These are phyloP conservation scores for Eurystomus glaucurus DNA, from an alignment of 2,797 vertebrate species.

Conservation along the genomic window DNA sequence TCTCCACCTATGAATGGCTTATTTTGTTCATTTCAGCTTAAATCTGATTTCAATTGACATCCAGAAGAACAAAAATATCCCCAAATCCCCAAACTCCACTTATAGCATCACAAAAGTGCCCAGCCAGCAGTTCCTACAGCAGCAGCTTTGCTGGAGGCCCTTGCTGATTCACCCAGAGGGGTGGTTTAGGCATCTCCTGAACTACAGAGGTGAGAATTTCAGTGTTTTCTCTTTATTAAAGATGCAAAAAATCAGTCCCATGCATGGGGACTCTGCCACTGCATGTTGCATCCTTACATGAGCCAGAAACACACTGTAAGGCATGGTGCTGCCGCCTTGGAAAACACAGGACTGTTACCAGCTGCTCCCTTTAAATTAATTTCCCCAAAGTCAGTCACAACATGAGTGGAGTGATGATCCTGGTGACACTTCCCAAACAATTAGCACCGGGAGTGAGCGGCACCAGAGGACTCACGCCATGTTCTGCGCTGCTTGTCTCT, in stretches of 20 bases:
- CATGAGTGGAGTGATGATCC: not conserved
- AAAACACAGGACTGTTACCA: constrained; percentile 41
- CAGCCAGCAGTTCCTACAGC: constrained; percentile 12
- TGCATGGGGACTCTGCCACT: not conserved
- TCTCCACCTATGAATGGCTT: not conserved
- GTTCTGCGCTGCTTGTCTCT: not conserved
- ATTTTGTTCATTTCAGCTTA: constrained; percentile 19
- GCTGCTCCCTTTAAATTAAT: constrained; percentile 66
- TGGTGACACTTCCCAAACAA: constrained; percentile 48
- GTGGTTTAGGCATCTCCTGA: not conserved
- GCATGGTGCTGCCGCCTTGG: not conserved
- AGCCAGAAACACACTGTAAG: not conserved
- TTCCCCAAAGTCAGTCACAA: constrained; percentile 36
- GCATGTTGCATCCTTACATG: not conserved
- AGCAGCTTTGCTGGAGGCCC: not conserved
- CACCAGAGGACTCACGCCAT: not conserved
- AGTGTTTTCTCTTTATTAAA: not conserved
- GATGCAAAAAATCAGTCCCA: not conserved
- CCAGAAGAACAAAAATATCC: not conserved
- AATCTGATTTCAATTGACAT: constrained; percentile 22
- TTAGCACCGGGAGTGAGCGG: constrained; percentile 4
- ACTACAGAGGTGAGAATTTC: not conserved
- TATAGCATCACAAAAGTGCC: not conserved
- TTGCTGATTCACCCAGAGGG: not conserved
- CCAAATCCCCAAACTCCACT: not conserved